Percentiles rank a stretch among this genome's conserved stretches.
Evolutionary conservation across 2,797 vertebrate genomes (phyloP).

Genomic region (Ataeniobius toweri): DNA sequence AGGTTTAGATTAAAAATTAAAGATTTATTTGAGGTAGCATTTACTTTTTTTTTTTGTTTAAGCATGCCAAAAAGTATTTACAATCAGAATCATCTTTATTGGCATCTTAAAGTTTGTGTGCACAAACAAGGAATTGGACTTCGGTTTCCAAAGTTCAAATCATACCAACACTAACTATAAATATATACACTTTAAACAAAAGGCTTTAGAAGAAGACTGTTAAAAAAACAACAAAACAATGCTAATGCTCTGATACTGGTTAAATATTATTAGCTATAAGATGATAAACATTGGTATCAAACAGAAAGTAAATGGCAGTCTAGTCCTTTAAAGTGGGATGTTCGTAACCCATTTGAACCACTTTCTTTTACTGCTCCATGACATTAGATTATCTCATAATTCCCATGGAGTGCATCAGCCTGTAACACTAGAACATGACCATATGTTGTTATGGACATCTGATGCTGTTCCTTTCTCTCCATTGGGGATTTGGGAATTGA

Average conservation of each 20-base stretch:
- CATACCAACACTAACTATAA: too few species aligned
- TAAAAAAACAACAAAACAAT: not conserved
- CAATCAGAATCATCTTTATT: too few species aligned
- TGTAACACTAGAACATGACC: slow-evolving; percentile 24
- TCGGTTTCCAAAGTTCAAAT: too few species aligned
- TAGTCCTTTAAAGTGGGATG: not conserved
- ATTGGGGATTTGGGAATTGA: not conserved
- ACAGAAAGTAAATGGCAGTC: not conserved
- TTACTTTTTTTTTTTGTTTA: too few species aligned
- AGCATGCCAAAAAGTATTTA: too few species aligned
- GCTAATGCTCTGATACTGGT: too few species aligned
- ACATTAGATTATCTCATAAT: slow-evolving; percentile 5
- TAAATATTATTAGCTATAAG: not conserved
- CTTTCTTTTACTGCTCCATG: not conserved
- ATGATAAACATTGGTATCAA: not conserved
- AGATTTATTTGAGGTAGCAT: not conserved
- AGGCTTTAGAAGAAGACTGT: not conserved
- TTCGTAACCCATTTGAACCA: not conserved
- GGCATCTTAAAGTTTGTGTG: too few species aligned
- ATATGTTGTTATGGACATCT: slow-evolving; percentile 13
- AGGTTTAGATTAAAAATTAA: not conserved
- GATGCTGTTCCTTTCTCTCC: not conserved
- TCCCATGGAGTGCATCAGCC: slow-evolving; percentile 9
- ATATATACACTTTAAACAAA: too few species aligned
- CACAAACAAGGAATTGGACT: too few species aligned